Evolutionary conservation across 2,888 invertebrate species (phyloP), one percentile per base, ranked within the genome.

Genomic region (Adineta ricciae): DNA sequence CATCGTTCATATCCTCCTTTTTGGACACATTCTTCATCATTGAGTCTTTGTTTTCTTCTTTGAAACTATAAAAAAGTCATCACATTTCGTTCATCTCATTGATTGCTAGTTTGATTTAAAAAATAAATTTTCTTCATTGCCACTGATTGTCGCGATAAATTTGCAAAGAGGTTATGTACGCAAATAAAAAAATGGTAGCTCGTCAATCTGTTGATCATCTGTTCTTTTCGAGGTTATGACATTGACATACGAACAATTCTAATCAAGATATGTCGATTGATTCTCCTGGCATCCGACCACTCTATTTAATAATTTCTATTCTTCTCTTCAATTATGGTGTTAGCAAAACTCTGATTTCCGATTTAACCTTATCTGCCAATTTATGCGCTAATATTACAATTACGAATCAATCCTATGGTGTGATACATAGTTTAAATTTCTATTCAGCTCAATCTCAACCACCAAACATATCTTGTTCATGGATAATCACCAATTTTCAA

Each of bases 401-500:
- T 9, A n/a, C 21, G 0, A 78, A 78, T 78, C 1, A 7, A 38
- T 41, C 78, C 11, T 78, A 41, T 41, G 78, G 78, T 41, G 41
- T 78, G 36, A 78, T 78, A 24, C 78, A 78, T 78, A 78, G 78
- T 41, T 41, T 78, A 78, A 78, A 78, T n/a, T 78, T 41, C 41
- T 78, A 78, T 41, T 38, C 38, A 36, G 78, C 38, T 78, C 78
- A 78, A 78, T 41, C 41, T 78, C 78, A 78, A 41, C 78, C 78
- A 78, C 41, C 78, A 11, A 78, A 78, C n/a, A 41, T 78, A 78
- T 78, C 78, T 24, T 78, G 78, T 41, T 78, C 78, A 41, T 78
- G 78, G 78, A 64, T 32, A 64, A 38, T 78, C 8, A 41, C 9
- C 24, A 78, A 78, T 78, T 2, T 8, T 41, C 78, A 78, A 78